phyloP scores from a whole-genome alignment of 2,113 vertebrate species.

The Pitta sordida region DNA sequence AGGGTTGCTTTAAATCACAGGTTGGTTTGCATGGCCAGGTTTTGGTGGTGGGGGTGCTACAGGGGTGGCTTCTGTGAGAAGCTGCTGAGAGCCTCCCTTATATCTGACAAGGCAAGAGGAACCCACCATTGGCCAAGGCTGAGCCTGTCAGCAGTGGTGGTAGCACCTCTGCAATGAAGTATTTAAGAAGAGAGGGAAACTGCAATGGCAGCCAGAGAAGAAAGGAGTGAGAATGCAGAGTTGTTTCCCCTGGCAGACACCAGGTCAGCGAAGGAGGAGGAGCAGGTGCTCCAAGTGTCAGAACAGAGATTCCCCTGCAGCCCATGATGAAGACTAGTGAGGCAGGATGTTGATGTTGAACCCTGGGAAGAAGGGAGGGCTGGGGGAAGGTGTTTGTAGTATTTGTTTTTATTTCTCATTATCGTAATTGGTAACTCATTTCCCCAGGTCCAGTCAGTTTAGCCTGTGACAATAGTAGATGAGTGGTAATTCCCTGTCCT shows the following conservation, averaged over 20 bases:
- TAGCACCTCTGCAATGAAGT: not conserved
- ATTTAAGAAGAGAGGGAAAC: not conserved
- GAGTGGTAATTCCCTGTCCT: not conserved
- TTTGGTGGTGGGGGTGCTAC: not conserved
- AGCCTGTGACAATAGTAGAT: accelerated
- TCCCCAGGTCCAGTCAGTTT: not conserved
- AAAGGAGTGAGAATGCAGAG: not conserved
- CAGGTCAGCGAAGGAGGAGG: too few relatives aligned
- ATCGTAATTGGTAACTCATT: not conserved
- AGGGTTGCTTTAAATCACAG: not conserved
- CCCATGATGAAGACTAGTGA: not conserved
- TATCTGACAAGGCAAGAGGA: not conserved
- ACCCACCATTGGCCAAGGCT: not conserved
- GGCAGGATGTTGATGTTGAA: not conserved
- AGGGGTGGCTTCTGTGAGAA: not conserved
- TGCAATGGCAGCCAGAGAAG: too few relatives aligned
- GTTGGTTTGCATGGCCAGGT: not conserved
- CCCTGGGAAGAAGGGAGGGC: not conserved
- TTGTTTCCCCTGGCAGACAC: too few relatives aligned
- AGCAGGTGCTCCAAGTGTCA: not conserved
- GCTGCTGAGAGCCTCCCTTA: not conserved
- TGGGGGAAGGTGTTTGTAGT: not conserved
- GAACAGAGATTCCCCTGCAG: not conserved
- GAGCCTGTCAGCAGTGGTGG: not conserved
- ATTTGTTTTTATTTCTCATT: not conserved